Evolutionary conservation across 2,797 vertebrate genomes (phyloP).

Genomic region (Diglossa cyanea): DNA sequence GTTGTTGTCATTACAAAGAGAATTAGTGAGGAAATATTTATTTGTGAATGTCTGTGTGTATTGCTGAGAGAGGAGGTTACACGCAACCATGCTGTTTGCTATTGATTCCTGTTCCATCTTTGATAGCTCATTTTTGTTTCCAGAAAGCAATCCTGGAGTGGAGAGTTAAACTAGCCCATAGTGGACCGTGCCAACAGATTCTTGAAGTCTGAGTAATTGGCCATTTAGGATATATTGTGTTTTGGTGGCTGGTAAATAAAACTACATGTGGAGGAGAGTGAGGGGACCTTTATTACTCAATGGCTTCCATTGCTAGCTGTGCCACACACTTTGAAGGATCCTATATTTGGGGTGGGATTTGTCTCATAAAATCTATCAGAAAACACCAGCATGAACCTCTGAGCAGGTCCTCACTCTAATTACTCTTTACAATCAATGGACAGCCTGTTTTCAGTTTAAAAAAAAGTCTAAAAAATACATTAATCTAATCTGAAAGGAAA

Average conservation of each 20-base stretch:
- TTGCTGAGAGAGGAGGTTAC: not conserved
- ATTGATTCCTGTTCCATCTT: not conserved
- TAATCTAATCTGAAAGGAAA: not conserved
- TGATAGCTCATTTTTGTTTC: not conserved
- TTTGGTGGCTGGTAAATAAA: not conserved
- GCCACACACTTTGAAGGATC: not conserved
- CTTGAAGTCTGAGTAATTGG: not conserved
- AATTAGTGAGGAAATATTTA: not conserved
- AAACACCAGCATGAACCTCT: not conserved
- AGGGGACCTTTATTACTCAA: not conserved
- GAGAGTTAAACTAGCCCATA: not conserved
- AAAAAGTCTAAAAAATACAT: not conserved
- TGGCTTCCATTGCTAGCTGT: not conserved
- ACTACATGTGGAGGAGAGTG: not conserved
- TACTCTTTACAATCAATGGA: not conserved
- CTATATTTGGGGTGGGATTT: not conserved
- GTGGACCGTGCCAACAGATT: not conserved
- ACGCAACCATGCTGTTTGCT: not conserved
- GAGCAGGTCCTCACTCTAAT: not conserved
- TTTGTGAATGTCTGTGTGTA: not conserved
- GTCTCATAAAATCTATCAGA: not conserved
- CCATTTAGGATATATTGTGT: not conserved
- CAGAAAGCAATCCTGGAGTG: not conserved
- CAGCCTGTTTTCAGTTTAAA: fast-evolving
- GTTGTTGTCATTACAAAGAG: not conserved